Conservation (phyloP, 2,888 invertebrate genomes). For the Idaea straminata region DNA sequence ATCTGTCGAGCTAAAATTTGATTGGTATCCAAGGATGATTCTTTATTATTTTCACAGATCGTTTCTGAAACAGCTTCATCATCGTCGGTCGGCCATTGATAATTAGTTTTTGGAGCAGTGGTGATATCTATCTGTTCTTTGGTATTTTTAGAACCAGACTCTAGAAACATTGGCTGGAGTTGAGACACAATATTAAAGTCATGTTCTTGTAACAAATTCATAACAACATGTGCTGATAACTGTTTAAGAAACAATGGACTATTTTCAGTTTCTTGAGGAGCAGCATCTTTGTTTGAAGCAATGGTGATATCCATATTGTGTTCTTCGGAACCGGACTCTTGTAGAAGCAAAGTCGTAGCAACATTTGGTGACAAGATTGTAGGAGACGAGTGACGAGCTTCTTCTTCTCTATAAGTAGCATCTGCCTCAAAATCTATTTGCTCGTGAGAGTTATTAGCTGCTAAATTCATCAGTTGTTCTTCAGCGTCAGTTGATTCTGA, state of each 20-base stretch:
- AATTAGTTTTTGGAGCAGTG: slow-evolving; percentile 3
- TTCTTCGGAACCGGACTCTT: too few species aligned
- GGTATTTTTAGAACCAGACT: slow-evolving; percentile 8
- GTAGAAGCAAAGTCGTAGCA: slow-evolving; percentile 7
- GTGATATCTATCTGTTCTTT: slow-evolving; percentile 7
- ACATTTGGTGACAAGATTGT: slow-evolving; percentile 16
- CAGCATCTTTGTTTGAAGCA: slow-evolving; percentile 8
- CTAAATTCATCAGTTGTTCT: too few species aligned
- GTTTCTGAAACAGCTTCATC: too few species aligned
- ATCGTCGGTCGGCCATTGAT: too few species aligned
- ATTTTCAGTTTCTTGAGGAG: slow-evolving; percentile 6
- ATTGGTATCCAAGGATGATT: too few species aligned
- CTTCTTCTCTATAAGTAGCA: slow-evolving; percentile 7
- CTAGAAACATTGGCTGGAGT: slow-evolving; percentile 6
- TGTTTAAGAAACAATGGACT: slow-evolving; percentile 10
- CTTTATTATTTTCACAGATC: too few species aligned
- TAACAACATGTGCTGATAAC: slow-evolving; percentile 12
- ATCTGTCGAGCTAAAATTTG: too few species aligned
- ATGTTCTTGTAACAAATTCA: slow-evolving; percentile 13
- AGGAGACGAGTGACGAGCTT: slow-evolving; percentile 14
- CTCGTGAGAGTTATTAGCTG: slow-evolving; percentile 5
- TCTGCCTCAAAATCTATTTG: slow-evolving; percentile 7
- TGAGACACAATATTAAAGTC: slow-evolving; percentile 9
- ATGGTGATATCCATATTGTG: slow-evolving; percentile 8
- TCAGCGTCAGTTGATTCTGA: slow-evolving; percentile 18